Conservation (phyloP, 2,113 vertebrate genomes). For the Oryzias woworae region DNA sequence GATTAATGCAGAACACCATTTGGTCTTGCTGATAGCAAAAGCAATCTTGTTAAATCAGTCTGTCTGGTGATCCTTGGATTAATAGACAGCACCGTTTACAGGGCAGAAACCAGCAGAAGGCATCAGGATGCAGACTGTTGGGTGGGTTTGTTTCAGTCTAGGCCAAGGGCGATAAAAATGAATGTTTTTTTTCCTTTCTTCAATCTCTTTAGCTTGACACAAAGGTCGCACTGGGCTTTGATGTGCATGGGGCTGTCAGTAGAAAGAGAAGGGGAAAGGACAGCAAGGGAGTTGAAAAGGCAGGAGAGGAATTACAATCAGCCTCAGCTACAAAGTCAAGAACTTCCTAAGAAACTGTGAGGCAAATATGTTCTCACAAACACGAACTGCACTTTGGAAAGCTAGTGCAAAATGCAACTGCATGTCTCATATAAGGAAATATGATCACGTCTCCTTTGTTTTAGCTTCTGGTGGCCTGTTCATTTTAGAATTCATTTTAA, state of each 20-base stretch:
- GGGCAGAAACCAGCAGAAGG: background rate
- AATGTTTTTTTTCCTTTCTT: conserved; percentile 18
- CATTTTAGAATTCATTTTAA: too few relatives aligned
- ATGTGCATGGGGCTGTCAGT: conserved; percentile 53
- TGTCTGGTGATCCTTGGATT: background rate
- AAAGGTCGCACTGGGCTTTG: conserved; percentile 39
- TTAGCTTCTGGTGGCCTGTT: too few relatives aligned
- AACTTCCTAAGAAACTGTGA: conserved; percentile 9
- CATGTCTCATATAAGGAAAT: too few relatives aligned
- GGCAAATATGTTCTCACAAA: too few relatives aligned
- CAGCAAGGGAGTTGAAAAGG: conserved; percentile 24
- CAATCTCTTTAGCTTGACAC: conserved; percentile 33
- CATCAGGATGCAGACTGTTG: background rate
- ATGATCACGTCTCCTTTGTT: too few relatives aligned
- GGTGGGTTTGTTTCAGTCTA: conserved; percentile 6
- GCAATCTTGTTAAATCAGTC: background rate
- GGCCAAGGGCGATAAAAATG: conserved; percentile 10
- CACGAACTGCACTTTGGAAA: too few relatives aligned
- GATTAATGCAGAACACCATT: background rate
- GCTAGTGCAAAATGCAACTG: too few relatives aligned
- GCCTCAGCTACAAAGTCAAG: conserved; percentile 16
- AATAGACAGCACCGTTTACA: conserved; percentile 3
- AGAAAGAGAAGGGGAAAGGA: conserved; percentile 21
- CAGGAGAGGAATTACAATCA: conserved; percentile 50
- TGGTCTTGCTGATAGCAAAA: conserved; percentile 9